Conservation (phyloP, 2,113 vertebrate species). For the Chinchilla lanigera region DNA sequence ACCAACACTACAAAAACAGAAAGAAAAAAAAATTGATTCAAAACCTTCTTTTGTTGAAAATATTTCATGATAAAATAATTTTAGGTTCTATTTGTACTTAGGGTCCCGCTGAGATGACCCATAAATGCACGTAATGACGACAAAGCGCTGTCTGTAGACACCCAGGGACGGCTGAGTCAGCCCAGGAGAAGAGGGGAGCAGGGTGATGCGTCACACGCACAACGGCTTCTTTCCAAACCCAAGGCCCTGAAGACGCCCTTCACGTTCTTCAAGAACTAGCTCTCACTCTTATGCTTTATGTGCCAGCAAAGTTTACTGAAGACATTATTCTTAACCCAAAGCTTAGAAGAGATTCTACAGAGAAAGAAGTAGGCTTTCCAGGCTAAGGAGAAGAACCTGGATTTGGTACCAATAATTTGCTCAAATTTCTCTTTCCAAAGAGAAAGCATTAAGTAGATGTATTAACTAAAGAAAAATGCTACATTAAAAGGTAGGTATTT, state of each 20-base stretch:
- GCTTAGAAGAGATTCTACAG: neutral
- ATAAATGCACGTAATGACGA: too few relatives aligned
- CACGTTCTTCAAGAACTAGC: neutral
- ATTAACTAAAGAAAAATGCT: neutral
- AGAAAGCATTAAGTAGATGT: neutral
- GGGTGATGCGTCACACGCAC: neutral
- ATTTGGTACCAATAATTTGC: neutral
- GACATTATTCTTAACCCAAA: neutral
- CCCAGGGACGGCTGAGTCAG: neutral
- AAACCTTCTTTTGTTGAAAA: neutral
- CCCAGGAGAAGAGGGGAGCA: neutral
- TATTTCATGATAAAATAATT: neutral
- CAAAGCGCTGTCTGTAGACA: neutral
- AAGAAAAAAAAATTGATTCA: neutral
- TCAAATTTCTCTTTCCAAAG: neutral
- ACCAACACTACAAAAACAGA: neutral
- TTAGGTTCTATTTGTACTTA: neutral
- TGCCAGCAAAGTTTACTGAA: neutral
- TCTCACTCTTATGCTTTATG: neutral
- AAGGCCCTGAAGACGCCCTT: neutral
- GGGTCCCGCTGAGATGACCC: neutral
- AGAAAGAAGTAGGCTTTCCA: neutral
- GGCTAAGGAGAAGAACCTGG: neutral
- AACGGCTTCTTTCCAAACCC: neutral
- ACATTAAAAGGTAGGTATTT: neutral